phyloP scores from a whole-genome alignment of 2,113 vertebrate genomes.

The Atherinomorus stipes region DNA sequence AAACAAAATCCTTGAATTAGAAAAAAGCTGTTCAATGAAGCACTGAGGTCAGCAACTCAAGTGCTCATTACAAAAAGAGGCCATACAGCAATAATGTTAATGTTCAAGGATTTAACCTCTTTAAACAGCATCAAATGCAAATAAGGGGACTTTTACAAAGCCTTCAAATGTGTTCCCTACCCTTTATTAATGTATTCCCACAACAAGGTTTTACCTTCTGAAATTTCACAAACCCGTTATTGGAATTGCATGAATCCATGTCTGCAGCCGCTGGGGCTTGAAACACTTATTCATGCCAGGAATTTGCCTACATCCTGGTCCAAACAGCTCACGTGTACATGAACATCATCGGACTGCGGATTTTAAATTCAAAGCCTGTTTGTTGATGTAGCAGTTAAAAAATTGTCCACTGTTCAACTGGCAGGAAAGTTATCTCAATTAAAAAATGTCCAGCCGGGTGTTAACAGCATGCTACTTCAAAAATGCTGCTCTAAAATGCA shows the following conservation, averaged over 20 bases:
- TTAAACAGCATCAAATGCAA: conserved; percentile 18
- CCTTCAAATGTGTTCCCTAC: background rate
- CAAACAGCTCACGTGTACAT: background rate
- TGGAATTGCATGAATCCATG: background rate
- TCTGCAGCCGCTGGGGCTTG: background rate
- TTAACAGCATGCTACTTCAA: too few relatives aligned
- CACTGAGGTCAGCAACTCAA: too few relatives aligned
- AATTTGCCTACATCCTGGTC: background rate
- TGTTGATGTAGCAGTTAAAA: background rate
- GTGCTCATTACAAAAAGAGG: conserved; percentile 1
- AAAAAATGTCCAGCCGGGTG: too few relatives aligned
- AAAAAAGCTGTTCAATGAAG: conserved; percentile 11
- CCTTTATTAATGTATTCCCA: conserved; percentile 13
- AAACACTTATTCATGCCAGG: background rate
- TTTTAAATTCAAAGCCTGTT: background rate
- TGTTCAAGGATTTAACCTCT: conserved; percentile 17
- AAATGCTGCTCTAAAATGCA: too few relatives aligned
- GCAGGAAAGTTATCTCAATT: too few relatives aligned
- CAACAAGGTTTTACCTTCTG: conserved; percentile 1
- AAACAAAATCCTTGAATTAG: conserved; percentile 10
- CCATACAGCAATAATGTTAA: conserved; percentile 20
- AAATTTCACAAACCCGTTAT: conserved; percentile 28
- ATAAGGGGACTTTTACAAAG: conserved; percentile 23
- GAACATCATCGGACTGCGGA: background rate
- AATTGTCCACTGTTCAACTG: background rate